Conservation (phyloP, 2,888 invertebrate species). For the Piscicola geometra region DNA sequence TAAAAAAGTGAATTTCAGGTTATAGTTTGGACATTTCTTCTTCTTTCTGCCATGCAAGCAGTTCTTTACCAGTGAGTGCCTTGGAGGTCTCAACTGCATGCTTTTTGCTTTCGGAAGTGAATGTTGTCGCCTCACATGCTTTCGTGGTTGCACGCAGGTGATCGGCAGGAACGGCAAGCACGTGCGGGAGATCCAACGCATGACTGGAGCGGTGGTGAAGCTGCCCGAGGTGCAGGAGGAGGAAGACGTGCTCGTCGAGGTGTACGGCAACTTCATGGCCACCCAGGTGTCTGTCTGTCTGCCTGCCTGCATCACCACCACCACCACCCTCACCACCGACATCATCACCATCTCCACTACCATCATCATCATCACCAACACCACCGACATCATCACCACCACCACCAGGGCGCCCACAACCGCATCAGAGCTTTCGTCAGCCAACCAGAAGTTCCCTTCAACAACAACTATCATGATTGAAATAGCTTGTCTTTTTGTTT, state of each 20-base stretch:
- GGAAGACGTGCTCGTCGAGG: slow-evolving; percentile 45
- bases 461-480: neutral
- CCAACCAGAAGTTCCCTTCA: slow-evolving; percentile 22
- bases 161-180: slow-evolving; percentile 72
- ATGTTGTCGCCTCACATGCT: too few species aligned
- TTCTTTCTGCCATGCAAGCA: too few species aligned
- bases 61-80: too few species aligned
- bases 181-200: slow-evolving; percentile 78
- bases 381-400: slow-evolving; percentile 95
- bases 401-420: slow-evolving; percentile 17
- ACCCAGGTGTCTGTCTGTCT: slow-evolving; percentile 73
- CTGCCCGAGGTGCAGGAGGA: slow-evolving; percentile 50
- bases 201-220: slow-evolving; percentile 73
- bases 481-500: slow-evolving; percentile 37
- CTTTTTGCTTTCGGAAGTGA: too few species aligned
- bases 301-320: slow-evolving; percentile 95
- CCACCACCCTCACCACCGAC: too few species aligned
- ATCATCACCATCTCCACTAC: too few species aligned
- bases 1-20: too few species aligned
- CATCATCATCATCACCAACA: too few species aligned
- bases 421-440: slow-evolving; percentile 41
- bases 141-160: slow-evolving; percentile 91
- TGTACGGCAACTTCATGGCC: slow-evolving; percentile 45
- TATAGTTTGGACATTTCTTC: too few species aligned
- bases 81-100: too few species aligned